Conservation (phyloP, 2,888 invertebrate genomes). For the Acholoe squamosa region DNA sequence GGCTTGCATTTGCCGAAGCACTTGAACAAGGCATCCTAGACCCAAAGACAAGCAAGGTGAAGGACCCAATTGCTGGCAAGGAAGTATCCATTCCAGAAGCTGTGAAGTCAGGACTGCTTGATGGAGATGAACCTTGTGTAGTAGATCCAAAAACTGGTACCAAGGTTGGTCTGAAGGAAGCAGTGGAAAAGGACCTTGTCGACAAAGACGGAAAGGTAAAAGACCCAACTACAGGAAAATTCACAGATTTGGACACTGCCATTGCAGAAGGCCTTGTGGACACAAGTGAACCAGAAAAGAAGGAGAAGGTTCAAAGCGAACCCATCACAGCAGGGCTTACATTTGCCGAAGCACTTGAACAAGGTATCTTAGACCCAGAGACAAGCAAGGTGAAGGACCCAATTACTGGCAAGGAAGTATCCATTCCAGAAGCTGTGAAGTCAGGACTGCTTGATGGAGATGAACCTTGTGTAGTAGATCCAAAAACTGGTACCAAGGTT, state of each 20-base stretch:
- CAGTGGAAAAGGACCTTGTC: conserved; percentile 85
- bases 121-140: conserved; percentile 84
- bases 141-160: conserved; percentile 87
- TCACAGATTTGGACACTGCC: neutral
- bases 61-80: conserved; percentile 70
- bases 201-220: conserved; percentile 87
- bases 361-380: conserved; percentile 13
- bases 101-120: conserved; percentile 87
- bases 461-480: conserved; percentile 83
- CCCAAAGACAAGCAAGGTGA: conserved; percentile 63
- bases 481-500: conserved; percentile 89
- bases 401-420: neutral
- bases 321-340: no score
- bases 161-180: conserved; percentile 55
- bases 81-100: conserved; percentile 88
- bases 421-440: conserved; percentile 61
- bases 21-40: neutral
- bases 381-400: conserved; percentile 49
- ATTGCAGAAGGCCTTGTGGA: conserved; percentile 37
- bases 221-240: conserved; percentile 12
- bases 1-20: neutral
- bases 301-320: no score
- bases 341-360: conserved; percentile 6
- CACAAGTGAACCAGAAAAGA: no score
- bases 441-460: conserved; percentile 69